Evolutionary conservation across 2,797 vertebrate genomes (phyloP), one percentile per base, ranked within the genome.

Genomic region (Microctenopoma lineatum): DNA sequence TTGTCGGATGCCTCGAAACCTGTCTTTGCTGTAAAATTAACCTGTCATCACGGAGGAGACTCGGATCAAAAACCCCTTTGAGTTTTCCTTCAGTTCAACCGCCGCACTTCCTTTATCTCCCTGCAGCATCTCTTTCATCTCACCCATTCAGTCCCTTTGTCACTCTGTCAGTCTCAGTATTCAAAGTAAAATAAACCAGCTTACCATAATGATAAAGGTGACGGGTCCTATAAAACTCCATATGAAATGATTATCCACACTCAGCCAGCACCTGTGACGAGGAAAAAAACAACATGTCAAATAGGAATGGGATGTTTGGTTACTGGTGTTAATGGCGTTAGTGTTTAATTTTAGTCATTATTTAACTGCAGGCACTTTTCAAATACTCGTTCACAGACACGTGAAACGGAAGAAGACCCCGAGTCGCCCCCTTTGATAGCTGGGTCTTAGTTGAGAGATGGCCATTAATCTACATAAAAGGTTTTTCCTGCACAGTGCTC

Each of bases 191-290:
- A 80, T 46, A 80, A 82, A 77, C 81, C 59, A 67, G 88, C 96
- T 95, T 96, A 99, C 98, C 97, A 98, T 94, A 91, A 99, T 98
- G 93, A 99, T 97, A 86, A 98, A 97, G 81, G 96, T 96, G 89
- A 99, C 98, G 3, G 98, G 98, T 88, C 97, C 98, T 86, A 99
- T 97, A 89, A 99, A 99, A 88, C 97, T 99, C 98, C 98, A 99
- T 93, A 99, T 98, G 93, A 99, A 99, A 91, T 98, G 97, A 91
- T 98, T 99, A 93, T 99, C 98, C 93, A 97, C 95, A 51, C 95
- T 96, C 81, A 99, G 95, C 98, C 98, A 99, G 93, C 98, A 99
- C 89, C 98, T 99, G 27, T 46, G 61, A 87, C n/a, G 69, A 66
- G 75, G 29, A 81, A 66, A 78, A 10, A 11, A 38, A 38, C 3